Evolutionary conservation across 2,888 invertebrate genomes (phyloP).

Genomic region (Drosophila pseudotalamancana): DNA sequence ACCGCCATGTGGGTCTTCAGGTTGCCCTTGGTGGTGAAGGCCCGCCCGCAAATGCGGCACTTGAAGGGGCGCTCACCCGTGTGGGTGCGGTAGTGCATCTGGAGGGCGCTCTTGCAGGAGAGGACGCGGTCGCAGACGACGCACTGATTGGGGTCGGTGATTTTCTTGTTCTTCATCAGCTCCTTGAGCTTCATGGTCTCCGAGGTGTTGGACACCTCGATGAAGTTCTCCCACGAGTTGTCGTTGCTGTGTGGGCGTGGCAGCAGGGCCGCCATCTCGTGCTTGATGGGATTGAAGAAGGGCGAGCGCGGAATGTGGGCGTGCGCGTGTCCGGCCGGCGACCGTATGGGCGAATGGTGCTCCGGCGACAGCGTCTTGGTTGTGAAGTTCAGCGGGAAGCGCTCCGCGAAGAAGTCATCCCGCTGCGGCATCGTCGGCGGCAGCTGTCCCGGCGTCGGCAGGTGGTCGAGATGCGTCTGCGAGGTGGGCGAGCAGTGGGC

Average conservation of each 20-base stretch:
- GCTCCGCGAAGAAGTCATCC: slow-evolving; percentile 82
- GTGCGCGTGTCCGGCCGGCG: slow-evolving; percentile 75
- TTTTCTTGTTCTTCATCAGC: slow-evolving; percentile 97
- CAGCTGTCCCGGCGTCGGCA: slow-evolving; percentile 82
- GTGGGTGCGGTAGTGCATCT: slow-evolving; percentile 94
- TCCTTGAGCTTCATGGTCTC: slow-evolving; percentile 98
- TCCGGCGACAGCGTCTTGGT: slow-evolving; percentile 82
- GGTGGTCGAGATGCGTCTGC: slow-evolving; percentile 79
- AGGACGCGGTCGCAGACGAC: slow-evolving; percentile 98
- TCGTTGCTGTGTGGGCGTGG: slow-evolving; percentile 96
- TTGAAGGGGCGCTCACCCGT: slow-evolving; percentile 91
- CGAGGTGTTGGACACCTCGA: slow-evolving; percentile 94
- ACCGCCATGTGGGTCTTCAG: slow-evolving; percentile 99
- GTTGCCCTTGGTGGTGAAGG: slow-evolving; percentile 99
- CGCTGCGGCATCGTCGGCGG: slow-evolving; percentile 81
- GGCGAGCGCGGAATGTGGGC: slow-evolving; percentile 83
- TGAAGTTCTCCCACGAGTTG: slow-evolving; percentile 98
- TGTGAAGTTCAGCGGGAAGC: slow-evolving; percentile 81
- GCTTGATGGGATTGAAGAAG: slow-evolving; percentile 83
- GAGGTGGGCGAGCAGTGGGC: slow-evolving; percentile 85
- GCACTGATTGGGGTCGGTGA: slow-evolving; percentile 99
- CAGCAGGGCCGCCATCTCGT: slow-evolving; percentile 83
- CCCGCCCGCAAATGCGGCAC: slow-evolving; percentile 98
- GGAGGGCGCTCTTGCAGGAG: slow-evolving; percentile 98
- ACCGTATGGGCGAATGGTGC: slow-evolving; percentile 82